These are phyloP conservation scores for Incurvaria masculella DNA, from an alignment of 2,888 invertebrate genomes.

Conservation along the genomic window DNA sequence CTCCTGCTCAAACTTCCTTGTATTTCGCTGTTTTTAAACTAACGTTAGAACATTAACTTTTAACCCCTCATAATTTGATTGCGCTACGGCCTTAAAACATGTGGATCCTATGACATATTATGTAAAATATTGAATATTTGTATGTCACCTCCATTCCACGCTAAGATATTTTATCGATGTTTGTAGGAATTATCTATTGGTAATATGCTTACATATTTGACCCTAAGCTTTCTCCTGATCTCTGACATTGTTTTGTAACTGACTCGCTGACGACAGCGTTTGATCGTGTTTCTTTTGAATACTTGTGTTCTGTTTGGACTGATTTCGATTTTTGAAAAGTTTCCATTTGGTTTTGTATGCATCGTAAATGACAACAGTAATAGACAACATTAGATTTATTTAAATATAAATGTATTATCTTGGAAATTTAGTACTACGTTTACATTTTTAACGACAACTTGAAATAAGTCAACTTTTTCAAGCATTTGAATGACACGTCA, in stretches of 20 bases:
- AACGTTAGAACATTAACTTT: not conserved
- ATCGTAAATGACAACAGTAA: too few species aligned
- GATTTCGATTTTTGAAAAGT: too few species aligned
- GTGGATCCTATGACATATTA: not conserved
- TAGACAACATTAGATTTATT: too few species aligned
- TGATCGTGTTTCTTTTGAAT: not conserved
- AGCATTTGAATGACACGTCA: too few species aligned
- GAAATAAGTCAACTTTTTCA: too few species aligned
- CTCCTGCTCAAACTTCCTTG: too few species aligned
- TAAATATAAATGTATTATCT: too few species aligned
- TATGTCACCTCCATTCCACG: not conserved
- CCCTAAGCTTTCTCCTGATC: constrained; percentile 56
- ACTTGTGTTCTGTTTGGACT: not conserved
- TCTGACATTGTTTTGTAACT: constrained; percentile 38
- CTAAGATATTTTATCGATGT: not conserved
- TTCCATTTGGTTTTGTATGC: too few species aligned
- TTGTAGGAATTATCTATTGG: not conserved
- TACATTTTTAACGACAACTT: too few species aligned
- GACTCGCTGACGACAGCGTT: constrained; percentile 3
- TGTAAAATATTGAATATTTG: not conserved
- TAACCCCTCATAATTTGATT: not conserved
- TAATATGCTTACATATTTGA: not conserved
- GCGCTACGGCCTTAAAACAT: not conserved
- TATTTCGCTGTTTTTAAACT: too few species aligned
- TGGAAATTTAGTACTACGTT: too few species aligned